Percentiles rank a stretch among this genome's conserved stretches.
These are phyloP conservation scores for Pyrochroa serraticornis DNA, from an alignment of 2,888 invertebrate species.

Conservation along the genomic window DNA sequence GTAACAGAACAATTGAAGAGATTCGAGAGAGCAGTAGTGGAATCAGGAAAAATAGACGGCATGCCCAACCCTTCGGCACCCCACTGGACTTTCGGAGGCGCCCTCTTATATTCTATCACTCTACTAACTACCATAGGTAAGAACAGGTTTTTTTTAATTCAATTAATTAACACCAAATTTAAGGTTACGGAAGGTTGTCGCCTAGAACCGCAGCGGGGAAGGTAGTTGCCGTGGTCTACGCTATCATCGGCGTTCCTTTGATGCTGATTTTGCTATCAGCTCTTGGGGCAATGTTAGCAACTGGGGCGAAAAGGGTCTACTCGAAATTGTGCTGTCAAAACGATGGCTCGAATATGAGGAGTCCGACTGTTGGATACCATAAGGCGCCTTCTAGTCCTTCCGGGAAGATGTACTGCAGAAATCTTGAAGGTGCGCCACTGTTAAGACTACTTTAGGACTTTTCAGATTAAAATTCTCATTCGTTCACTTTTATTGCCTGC, in stretches of 20 bases:
- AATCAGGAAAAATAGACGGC: conserved; percentile 67
- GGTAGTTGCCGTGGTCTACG: conserved; percentile 84
- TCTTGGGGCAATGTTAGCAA: conserved; percentile 80
- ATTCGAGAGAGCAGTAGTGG: conserved; percentile 81
- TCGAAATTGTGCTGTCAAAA: conserved; percentile 58
- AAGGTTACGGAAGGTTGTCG: conserved; percentile 86
- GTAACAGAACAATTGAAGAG: conserved; percentile 78
- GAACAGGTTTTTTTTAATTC: conserved; percentile 38
- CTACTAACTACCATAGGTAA: conserved; percentile 89
- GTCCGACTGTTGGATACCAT: conserved; percentile 59
- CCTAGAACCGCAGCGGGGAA: conserved; percentile 84
- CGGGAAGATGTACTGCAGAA: conserved; percentile 56
- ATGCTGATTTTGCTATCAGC: conserved; percentile 86
- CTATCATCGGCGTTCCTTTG: conserved; percentile 85
- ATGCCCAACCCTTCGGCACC: conserved; percentile 51
- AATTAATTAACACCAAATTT: conserved; percentile 29
- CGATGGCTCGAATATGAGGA: conserved; percentile 34
- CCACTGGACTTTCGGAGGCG: conserved; percentile 84
- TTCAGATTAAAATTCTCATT: no score
- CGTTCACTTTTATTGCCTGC: no score
- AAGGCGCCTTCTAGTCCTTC: conserved; percentile 63
- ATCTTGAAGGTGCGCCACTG: conserved; percentile 43
- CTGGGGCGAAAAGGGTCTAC: conserved; percentile 74
- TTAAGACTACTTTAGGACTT: conserved; percentile 2
- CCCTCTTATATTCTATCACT: conserved; percentile 83